Evolutionary conservation across 92 coral and sea anemone species (phyloP), one percentile per base, ranked within the genome.

Genomic region (Porites divaricata): DNA sequence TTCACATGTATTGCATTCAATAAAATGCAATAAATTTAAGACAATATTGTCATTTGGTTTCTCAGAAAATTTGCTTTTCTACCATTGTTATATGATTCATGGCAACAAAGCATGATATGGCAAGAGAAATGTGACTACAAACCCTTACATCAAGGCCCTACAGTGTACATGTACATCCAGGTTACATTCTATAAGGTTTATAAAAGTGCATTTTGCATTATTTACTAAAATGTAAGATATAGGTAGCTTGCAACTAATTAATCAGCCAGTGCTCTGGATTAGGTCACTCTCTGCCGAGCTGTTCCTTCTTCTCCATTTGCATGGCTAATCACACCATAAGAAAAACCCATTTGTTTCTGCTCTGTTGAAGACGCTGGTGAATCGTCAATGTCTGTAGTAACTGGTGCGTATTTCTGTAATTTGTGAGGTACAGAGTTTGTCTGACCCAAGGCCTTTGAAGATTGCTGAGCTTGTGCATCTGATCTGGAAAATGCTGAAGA

Each of bases 401-500:
- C 57, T 57, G 86, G 49, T 9, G 62, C 20, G 20, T 19, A 53
- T 41, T 81, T 71, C 23, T 70, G 70, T 14, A 78, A 59, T n/a
- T 35, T 35, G 4, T 15, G 52, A 0, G 78, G 20, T 23, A 8
- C 59, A 24, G 77, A 14, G 28, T 48, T 24, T 45, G 78, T 45
- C 49, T 72, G 70, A 8, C 21, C 48, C 50, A 35, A 16, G 8
- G 75, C 63, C 52, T 79, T 62, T 24, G 63, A 4, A 17, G 78
- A 71, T n/a, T 48, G 76, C 71, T 17, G 84, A 13, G 75, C 64
- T 48, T 22, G 49, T 26, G 23, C 61, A 50, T 62, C 54, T 8
- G 87, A 16, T 54, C 67, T 83, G 81, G 89, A 88, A 75, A 84
- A 84, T 80, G 75, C 81, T 70, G 86, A 78, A n/a, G 89, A 66